Evolutionary conservation across 2,888 invertebrate genomes (phyloP), one percentile per base, ranked within the genome.

Genomic region (Chaitophorus viminalis): DNA sequence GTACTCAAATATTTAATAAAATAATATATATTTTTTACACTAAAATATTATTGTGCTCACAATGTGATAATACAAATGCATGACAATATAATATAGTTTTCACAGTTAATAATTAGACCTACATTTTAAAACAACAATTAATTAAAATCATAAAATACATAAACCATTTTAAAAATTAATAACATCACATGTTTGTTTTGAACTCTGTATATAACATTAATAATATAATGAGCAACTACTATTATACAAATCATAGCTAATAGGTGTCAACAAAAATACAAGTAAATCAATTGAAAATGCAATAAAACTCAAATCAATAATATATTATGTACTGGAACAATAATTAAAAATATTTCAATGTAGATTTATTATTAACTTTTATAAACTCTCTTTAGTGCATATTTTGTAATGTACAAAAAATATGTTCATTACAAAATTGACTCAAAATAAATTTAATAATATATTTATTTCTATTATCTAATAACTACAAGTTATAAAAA

Each of bases 1-100:
- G 18, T 18, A 79, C 31, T 65, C n/a, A 68, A 46, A 81, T 46
- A 68, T 21, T 81, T 68, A 81, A 81, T 31, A 81, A 68, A 29
- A 81, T 46, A 72, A 72, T 68, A 46, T 46, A 31, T 31, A 46
- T n/a, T 29, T 79, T 65, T 81, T 68, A 81, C 68, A 79, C 36
- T 8, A 18, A 33, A 79, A 79, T 65, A 65, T 39, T 36, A 65
- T 46, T 46, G 60, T 46, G 46, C 46, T 46, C 2, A 68, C 68
- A 68, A 68, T 68, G 68, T 81, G 46, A 46, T 21, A 68, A 46
- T 14, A 81, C 31, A 68, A 68, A 29, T 21, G 8, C 33, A 9
- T 36, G n/a, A n/a, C 33, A 33, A 33, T 60, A 60, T 17, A n/a
- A n/a, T n/a, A 77, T 0, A 54, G 21, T 52, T 9, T 77, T 68